These are phyloP conservation scores for Heliangelus exortis DNA, from an alignment of 2,797 vertebrate genomes.

Conservation along the genomic window DNA sequence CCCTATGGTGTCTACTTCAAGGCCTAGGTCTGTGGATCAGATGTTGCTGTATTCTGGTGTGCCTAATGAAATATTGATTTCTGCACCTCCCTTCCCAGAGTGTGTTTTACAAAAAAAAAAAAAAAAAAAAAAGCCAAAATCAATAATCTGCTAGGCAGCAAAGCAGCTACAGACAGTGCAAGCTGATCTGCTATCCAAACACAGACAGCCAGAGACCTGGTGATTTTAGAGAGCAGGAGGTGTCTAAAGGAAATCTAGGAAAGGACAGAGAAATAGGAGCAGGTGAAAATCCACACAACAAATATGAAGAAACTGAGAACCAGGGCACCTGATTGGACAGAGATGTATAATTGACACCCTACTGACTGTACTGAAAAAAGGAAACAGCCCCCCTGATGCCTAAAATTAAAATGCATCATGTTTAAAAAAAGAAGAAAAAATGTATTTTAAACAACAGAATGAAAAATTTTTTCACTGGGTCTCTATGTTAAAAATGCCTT, in stretches of 20 bases:
- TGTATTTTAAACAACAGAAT: neutral
- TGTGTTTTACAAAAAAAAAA: neutral
- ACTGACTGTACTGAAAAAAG: neutral
- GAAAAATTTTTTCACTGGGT: neutral
- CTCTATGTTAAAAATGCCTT: neutral
- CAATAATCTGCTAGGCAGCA: slow-evolving; percentile 50
- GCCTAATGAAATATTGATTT: slow-evolving; percentile 72
- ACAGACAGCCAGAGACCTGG: neutral
- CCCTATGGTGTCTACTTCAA: neutral
- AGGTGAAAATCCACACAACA: neutral
- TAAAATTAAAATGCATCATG: neutral
- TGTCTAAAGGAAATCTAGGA: neutral
- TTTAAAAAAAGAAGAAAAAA: neutral
- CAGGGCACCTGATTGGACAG: rapidly evolving
- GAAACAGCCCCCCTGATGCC: neutral
- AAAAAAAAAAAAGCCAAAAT: neutral
- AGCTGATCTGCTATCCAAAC: slow-evolving; percentile 26
- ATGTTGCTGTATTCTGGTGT: neutral
- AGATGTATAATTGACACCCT: neutral
- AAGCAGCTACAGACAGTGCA: neutral
- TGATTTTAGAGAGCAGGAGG: neutral
- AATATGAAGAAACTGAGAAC: neutral
- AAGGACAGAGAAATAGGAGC: neutral
- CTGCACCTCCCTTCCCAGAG: neutral
- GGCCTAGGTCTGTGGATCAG: neutral